Base-by-base conservation (phyloP, 2,888 invertebrate species). In the Scrobipalpa costella region DNA sequence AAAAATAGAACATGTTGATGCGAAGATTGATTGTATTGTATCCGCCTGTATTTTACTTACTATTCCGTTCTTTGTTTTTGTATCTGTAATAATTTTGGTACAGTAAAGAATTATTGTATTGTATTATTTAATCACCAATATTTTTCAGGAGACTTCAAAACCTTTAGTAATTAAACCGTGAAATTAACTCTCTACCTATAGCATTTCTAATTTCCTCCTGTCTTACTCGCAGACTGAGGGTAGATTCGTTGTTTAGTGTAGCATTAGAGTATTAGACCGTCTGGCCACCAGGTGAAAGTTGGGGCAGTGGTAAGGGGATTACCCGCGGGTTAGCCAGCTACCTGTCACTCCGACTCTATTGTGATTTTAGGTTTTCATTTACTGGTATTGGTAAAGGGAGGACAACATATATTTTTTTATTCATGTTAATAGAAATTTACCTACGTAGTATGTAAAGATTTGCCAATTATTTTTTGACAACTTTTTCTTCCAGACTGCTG, bases 211-310 rank as follows among this genome's bases (percentile, higher is more conserved):
- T 47, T 47, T 47, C 47, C 15, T 44, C 15, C 17, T 7, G n/a
- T n/a, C 13, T 17, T 47, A n/a, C n/a, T 40, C 11, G 40, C 38
- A 9, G 38, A 44, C 47, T 40, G 13, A 17, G 21, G 50, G 49
- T 49, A 15, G 6, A 19, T 19, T 72, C 74, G 77, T 78, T 80
- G 80, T 80, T 78, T 80, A 75, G 79, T 66, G 71, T 70, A 68
- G 84, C 71, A 75, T 81, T 81, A 81, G 78, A 69, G 84, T 71
- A 76, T 81, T 81, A 81, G 78, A 69, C 78, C 74, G 84, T 84
- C 86, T 75, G 75, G 64, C 69, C 76, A 73, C 72, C 84, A 84
- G 82, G 85, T 80, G 81, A 83, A 86, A 86, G 77, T 86, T 82
- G 72, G 77, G 76, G 75, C 72, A 74, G 57, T 36, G 44, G 65